Evolutionary conservation across 2,113 vertebrate species (phyloP).

Genomic region (Blennius ocellaris): DNA sequence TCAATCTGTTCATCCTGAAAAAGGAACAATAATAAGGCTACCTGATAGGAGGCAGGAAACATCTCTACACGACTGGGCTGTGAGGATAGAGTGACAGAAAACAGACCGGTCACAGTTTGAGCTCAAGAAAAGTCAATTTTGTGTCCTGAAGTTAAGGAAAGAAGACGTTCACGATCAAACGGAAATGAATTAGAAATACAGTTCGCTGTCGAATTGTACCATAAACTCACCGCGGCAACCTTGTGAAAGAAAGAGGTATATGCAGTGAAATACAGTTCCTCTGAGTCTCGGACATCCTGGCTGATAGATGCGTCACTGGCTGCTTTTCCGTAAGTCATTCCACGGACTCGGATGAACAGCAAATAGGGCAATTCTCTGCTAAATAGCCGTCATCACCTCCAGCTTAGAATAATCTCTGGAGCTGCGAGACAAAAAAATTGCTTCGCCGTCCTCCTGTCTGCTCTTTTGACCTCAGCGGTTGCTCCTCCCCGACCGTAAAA

Average conservation of each 20-base stretch:
- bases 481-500: conserved; percentile 73
- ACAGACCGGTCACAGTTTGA: background rate
- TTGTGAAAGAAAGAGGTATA: conserved; percentile 85
- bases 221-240: conserved; percentile 74
- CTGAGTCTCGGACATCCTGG: conserved; percentile 86
- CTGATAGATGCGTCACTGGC: conserved; percentile 87
- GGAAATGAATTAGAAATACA: background rate
- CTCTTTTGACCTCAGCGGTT: conserved; percentile 22
- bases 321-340: conserved; percentile 86
- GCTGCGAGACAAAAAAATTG: background rate
- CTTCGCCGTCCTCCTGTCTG: background rate
- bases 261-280: conserved; percentile 89
- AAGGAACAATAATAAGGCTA: background rate
- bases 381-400: background rate
- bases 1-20: conserved; percentile 90
- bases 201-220: background rate
- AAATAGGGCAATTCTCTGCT: background rate
- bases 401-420: background rate
- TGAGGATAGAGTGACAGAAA: background rate
- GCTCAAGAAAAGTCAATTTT: conserved; percentile 7
- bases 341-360: conserved; percentile 61
- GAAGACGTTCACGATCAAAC: background rate
- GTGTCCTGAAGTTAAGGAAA: background rate
- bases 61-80: background rate
- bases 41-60: conserved; percentile 4